These are phyloP conservation scores for Bhutanitis thaidina DNA, from an alignment of 2,888 invertebrate genomes.

Conservation along the genomic window DNA sequence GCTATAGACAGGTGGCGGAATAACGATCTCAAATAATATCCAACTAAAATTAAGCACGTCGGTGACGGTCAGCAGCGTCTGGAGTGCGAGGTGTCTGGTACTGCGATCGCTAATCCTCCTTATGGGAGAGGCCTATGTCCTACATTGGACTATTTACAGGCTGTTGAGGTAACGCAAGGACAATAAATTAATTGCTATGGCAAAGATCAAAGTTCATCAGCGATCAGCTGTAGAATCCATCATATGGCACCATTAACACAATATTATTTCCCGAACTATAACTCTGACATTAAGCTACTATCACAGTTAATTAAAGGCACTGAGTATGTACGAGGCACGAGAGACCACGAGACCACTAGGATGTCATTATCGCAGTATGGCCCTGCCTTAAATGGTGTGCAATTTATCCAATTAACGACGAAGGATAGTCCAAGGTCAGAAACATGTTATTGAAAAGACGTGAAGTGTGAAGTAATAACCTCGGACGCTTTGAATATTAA, in stretches of 20 bases:
- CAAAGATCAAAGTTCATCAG: no score
- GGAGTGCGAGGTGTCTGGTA: no score
- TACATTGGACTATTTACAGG: no score
- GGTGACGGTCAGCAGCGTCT: no score
- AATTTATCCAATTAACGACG: slow-evolving; percentile 66
- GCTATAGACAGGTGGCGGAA: no score
- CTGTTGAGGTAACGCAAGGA: no score
- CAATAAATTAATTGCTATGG: background rate
- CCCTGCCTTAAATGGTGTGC: slow-evolving; percentile 59
- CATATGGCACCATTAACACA: background rate
- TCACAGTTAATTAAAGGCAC: slow-evolving; percentile 33
- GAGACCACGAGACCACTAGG: slow-evolving; percentile 49
- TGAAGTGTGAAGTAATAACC: slow-evolving; percentile 40
- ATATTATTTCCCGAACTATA: background rate
- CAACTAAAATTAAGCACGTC: no score
- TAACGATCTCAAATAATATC: no score
- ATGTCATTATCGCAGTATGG: slow-evolving; percentile 57
- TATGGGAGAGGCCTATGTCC: no score
- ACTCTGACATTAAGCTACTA: slow-evolving; percentile 8
- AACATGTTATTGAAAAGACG: slow-evolving; percentile 48
- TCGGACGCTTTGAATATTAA: slow-evolving; percentile 20
- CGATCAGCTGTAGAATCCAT: background rate
- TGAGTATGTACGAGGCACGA: slow-evolving; percentile 35
- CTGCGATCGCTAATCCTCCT: no score
- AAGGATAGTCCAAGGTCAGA: slow-evolving; percentile 59